phyloP scores from a whole-genome alignment of 2,113 vertebrate species.

The Sylvicapra grimmia region DNA sequence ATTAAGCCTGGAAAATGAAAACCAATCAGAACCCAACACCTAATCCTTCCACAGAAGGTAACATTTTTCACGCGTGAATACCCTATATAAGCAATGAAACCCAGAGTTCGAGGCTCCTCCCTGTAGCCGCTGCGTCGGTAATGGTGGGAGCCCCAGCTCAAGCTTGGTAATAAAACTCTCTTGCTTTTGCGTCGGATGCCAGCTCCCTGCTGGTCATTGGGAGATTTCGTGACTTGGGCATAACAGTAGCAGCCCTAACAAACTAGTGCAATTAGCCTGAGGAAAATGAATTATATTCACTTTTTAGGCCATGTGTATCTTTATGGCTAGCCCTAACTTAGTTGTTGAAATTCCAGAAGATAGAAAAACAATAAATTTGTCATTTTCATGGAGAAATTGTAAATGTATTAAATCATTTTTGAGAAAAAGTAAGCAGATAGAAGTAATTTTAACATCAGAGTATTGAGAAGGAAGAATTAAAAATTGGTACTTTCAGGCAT shows the following conservation, averaged over 20 bases:
- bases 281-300: neutral
- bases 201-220: too few relatives aligned
- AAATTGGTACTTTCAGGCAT: neutral
- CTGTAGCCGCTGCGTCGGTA: too few relatives aligned
- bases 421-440: neutral
- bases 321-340: neutral
- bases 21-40: too few relatives aligned
- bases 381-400: neutral
- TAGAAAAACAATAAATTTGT: neutral
- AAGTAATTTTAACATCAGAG: conserved; percentile 5
- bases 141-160: too few relatives aligned
- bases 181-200: too few relatives aligned
- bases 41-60: too few relatives aligned
- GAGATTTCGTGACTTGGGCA: too few relatives aligned
- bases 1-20: too few relatives aligned
- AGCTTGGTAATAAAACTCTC: too few relatives aligned
- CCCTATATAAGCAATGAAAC: too few relatives aligned
- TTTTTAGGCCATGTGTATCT: neutral
- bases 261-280: neutral
- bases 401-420: neutral
- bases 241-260: neutral
- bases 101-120: too few relatives aligned
- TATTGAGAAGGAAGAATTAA: neutral
- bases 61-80: too few relatives aligned
- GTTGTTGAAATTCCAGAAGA: conserved; percentile 29